Evolutionary conservation across 2,113 vertebrate species (phyloP), one percentile per base, ranked within the genome.

Genomic region (Excalfactoria chinensis): DNA sequence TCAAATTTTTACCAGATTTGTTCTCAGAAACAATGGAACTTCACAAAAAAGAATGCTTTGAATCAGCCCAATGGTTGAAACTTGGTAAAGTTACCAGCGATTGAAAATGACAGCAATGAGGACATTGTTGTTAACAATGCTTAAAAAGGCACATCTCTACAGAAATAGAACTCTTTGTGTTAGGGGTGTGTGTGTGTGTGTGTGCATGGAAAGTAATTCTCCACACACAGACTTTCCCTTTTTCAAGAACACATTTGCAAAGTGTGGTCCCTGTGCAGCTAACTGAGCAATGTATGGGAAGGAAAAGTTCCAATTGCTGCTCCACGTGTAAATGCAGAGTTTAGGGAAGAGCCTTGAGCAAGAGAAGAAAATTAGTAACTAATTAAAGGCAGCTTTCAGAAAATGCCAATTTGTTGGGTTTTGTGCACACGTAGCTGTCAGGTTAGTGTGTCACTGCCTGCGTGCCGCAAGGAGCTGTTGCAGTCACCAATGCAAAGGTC

Each of bases 11-110:
- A 76, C 71, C 82, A 77, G 41, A 14, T 41, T 82, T 87, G 22
- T 60, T 91, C 67, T 91, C 74, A 69, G 81, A 88, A 93, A 82
- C 44, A 87, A 59, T 22, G 76, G 49, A 23, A 76, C 11, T 84
- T 80, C 40, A 41, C 79, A 56, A 75, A 46, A 85, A 32, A 60
- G 1, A 70, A 44, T 17, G 1, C 14, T 60, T 92, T 76, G 56
- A 73, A 17, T 87, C 84, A 84, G 21, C 7, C 30, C 81, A 72
- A 1, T 67, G 19, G 25, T 60, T 81, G 84, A 72, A 92, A 78
- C 88, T 73, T 35, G 59, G 68, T 81, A 77, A 81, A 86, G 88
- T 81, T 62, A 81, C 46, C 37, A 63, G 72, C 72, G 80, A 9
- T 34, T 85, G 66, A 77, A 79, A 77, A 71, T 35, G 71, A 32